A percentile compares a stretch with the other conserved stretches of the same genome.
phyloP scores from a whole-genome alignment of 2,888 invertebrate species.

The Lasioglossum oenotherae region DNA sequence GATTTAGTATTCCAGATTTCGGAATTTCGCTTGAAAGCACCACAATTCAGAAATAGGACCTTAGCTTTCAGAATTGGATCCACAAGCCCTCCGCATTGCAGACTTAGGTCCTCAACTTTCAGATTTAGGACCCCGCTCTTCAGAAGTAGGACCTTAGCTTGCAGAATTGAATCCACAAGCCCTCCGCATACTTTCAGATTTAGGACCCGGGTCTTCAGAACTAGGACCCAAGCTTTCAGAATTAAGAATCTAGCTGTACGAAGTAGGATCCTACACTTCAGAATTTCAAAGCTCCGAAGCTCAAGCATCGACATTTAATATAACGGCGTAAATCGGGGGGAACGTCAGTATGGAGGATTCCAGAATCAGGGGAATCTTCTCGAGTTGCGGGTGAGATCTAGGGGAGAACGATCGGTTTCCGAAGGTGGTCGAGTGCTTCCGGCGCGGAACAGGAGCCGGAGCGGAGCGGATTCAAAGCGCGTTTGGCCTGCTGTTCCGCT shows the following conservation, averaged over 20 bases:
- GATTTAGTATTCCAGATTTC: not conserved
- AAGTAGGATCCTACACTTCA: not conserved
- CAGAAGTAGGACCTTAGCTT: too few species aligned
- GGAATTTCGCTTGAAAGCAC: too few species aligned
- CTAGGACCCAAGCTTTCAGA: not conserved
- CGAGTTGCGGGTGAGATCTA: not conserved
- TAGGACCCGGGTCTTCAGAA: too few species aligned
- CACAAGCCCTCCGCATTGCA: too few species aligned
- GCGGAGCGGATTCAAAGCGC: conserved; percentile 20
- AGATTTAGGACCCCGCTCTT: too few species aligned
- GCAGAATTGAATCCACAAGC: too few species aligned
- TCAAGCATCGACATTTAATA: not conserved
- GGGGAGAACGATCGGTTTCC: not conserved
- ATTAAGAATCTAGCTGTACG: not conserved
- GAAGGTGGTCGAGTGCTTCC: conserved; percentile 13
- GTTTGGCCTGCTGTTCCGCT: not conserved
- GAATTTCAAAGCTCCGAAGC: not conserved
- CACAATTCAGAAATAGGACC: too few species aligned
- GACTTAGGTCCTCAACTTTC: too few species aligned
- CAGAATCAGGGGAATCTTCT: not conserved
- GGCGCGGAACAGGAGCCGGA: not conserved
- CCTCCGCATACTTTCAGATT: too few species aligned
- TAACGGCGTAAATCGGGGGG: not conserved
- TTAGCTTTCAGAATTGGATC: too few species aligned
- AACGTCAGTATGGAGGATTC: not conserved